phyloP scores from a whole-genome alignment of 2,797 vertebrate species.

The Xiphorhynchus erythropygius region DNA sequence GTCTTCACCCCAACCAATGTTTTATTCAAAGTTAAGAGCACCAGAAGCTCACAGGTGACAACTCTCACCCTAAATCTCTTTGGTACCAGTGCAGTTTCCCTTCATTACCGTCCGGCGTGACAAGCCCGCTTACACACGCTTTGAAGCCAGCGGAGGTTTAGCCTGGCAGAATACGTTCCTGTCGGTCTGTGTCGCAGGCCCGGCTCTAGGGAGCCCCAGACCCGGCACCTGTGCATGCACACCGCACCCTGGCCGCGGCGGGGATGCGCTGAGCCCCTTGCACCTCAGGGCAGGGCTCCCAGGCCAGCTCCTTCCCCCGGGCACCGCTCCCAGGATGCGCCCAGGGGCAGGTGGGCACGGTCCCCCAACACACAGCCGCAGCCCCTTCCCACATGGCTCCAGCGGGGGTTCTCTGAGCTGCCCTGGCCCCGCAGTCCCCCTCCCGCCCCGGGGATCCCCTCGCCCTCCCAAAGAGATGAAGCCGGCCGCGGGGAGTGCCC shows the following conservation, averaged over 20 bases:
- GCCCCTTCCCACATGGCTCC: background rate
- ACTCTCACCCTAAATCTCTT: accelerated
- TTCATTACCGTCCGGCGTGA: accelerated
- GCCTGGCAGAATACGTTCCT: accelerated
- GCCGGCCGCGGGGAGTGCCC: background rate
- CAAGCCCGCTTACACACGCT: background rate
- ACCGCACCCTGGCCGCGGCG: accelerated
- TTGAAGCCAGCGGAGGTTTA: background rate
- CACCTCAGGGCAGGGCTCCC: background rate
- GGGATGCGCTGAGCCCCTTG: background rate
- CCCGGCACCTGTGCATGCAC: accelerated
- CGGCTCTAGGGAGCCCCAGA: background rate
- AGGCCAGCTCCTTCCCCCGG: background rate
- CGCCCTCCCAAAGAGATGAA: background rate
- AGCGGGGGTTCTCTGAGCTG: too few relatives aligned
- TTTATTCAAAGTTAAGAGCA: background rate
- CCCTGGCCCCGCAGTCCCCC: background rate
- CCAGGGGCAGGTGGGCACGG: background rate
- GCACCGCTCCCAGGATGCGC: background rate
- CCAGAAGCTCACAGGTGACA: background rate
- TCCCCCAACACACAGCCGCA: accelerated
- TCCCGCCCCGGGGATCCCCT: background rate
- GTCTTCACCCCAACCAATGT: background rate
- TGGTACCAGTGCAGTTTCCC: background rate
- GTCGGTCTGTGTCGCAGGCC: background rate